phyloP scores from a whole-genome alignment of 1,140 invertebrate genomes.

The Streblospio benedicti region DNA sequence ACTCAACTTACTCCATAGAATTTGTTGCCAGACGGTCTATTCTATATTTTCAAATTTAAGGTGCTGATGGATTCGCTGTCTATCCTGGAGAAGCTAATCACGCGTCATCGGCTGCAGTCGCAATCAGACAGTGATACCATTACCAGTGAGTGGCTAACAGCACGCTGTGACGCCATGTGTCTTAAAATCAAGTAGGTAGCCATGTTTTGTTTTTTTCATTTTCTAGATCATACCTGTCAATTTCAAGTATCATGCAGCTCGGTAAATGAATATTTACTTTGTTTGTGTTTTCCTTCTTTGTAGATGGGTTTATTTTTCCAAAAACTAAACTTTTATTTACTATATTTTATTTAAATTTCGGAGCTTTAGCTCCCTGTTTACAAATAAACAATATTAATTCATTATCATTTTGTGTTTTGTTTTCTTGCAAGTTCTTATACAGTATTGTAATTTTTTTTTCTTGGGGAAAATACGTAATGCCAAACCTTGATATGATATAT shows the following conservation, averaged over 20 bases:
- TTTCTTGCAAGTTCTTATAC: too few relatives aligned
- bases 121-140: conserved; percentile 30
- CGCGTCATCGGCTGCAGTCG: conserved; percentile 25
- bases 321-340: neutral
- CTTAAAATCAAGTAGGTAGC: conserved; percentile 36
- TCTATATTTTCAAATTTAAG: conserved; percentile 15
- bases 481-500: neutral
- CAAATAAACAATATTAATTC: too few relatives aligned
- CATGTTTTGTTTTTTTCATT: conserved; percentile 1
- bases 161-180: conserved; percentile 35
- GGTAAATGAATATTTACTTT: neutral
- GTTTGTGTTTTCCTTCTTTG: neutral
- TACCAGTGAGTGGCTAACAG: conserved; percentile 30
- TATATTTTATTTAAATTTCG: conserved; percentile 5
- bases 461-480: too few relatives aligned
- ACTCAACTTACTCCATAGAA: neutral
- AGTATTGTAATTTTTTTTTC: too few relatives aligned
- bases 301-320: neutral
- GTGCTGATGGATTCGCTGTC: conserved; percentile 29
- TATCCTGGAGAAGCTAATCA: conserved; percentile 30
- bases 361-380: too few relatives aligned
- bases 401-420: too few relatives aligned
- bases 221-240: neutral
- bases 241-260: neutral
- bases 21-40: neutral